Percentiles rank a stretch among this genome's conserved stretches.
Evolutionary conservation across 2,113 vertebrate species (phyloP).

Genomic region (Pyxicephalus adspersus): DNA sequence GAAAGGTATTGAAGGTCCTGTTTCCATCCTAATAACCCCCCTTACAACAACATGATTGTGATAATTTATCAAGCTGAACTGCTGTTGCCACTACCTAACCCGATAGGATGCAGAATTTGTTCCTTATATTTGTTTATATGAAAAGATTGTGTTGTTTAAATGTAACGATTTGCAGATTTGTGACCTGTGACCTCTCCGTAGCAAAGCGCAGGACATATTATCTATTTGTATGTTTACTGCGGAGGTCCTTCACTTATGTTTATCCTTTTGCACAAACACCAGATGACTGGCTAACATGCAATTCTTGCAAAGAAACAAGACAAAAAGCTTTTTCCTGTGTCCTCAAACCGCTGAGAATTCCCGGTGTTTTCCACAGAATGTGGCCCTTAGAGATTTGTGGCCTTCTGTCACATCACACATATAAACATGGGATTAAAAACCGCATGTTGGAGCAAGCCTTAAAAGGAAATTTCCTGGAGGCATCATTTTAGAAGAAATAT

Average conservation of each 20-base stretch:
- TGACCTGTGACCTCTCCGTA: neutral
- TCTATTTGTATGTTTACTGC: constrained; percentile 34
- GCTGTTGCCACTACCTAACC: no score
- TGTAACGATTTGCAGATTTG: constrained; percentile 5
- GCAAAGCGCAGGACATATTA: no score
- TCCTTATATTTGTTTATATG: constrained; percentile 8
- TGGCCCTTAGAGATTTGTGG: neutral
- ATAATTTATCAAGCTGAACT: no score
- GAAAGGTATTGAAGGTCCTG: no score
- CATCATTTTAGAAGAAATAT: no score
- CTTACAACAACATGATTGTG: no score
- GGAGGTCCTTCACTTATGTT: neutral
- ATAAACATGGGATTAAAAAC: constrained; percentile 17
- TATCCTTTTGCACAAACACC: constrained; percentile 5
- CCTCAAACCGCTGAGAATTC: neutral
- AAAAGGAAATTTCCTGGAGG: neutral
- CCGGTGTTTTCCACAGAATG: constrained; percentile 20
- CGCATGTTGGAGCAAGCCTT: neutral
- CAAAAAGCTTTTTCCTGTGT: neutral
- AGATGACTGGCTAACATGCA: neutral
- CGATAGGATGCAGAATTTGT: neutral
- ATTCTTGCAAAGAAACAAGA: neutral
- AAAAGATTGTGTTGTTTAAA: neutral
- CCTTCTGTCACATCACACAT: constrained; percentile 5
- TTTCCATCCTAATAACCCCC: no score